These are phyloP conservation scores for Chaetura pelagica DNA, from an alignment of 2,113 vertebrate genomes.

Conservation along the genomic window DNA sequence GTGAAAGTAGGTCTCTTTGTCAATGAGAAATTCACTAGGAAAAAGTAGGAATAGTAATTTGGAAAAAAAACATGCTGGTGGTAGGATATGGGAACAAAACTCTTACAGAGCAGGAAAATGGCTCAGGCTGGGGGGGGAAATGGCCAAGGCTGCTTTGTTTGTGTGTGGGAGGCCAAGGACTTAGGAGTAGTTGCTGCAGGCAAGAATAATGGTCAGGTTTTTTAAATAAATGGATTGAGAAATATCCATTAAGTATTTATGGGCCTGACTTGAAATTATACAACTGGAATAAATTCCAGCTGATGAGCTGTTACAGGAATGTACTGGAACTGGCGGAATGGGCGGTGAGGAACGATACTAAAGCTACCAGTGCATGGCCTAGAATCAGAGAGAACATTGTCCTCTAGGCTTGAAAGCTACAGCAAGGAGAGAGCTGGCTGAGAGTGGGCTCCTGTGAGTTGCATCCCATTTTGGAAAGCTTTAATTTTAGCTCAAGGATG, in stretches of 20 bases:
- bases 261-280: not conserved
- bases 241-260: not conserved
- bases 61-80: rapidly evolving
- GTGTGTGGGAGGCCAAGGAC: not conserved
- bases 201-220: not conserved
- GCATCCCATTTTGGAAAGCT: not conserved
- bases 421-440: not conserved
- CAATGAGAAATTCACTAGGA: not conserved
- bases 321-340: not conserved
- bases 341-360: not conserved
- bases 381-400: not conserved
- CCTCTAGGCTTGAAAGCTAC: not conserved
- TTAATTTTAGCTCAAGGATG: not conserved
- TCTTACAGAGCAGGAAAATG: not conserved
- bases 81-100: not conserved
- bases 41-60: not conserved
- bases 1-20: not conserved
- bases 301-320: not conserved
- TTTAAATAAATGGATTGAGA: not conserved
- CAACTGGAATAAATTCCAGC: not conserved
- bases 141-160: too few species aligned
- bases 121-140: not conserved
- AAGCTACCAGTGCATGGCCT: not conserved
- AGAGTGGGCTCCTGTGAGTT: not conserved
- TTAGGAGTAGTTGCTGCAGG: not conserved